Evolutionary conservation across 1,140 invertebrate species (phyloP).

Genomic region (Drosophila lacertosa): DNA sequence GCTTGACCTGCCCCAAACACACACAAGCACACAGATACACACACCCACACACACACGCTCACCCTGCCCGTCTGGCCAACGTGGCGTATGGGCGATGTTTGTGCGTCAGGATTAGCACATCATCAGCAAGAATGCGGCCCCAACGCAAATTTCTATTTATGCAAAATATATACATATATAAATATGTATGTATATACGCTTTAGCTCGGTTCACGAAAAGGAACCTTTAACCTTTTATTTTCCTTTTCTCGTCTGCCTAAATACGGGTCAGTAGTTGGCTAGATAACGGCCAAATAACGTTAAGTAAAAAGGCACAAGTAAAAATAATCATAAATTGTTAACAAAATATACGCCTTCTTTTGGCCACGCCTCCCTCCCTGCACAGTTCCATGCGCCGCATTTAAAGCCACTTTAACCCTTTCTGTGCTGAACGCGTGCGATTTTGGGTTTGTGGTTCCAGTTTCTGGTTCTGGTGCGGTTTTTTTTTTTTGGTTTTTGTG

Average conservation of each 20-base stretch:
- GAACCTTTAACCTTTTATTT: slow-evolving; percentile 35
- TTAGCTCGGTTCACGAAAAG: not conserved
- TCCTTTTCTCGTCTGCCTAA: slow-evolving; percentile 8
- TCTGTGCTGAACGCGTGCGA: slow-evolving; percentile 51
- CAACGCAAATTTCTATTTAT: slow-evolving; percentile 36
- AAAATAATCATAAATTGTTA: slow-evolving; percentile 76
- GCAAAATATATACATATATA: slow-evolving; percentile 47
- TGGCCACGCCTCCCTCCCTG: slow-evolving; percentile 14
- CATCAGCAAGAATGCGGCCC: slow-evolving; percentile 45
- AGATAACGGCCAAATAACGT: not conserved
- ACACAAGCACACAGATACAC: not conserved
- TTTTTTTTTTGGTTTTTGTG: slow-evolving; percentile 21
- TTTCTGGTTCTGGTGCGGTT: slow-evolving; percentile 7
- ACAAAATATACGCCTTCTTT: slow-evolving; percentile 57
- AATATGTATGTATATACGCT: no score
- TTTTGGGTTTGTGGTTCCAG: slow-evolving; percentile 62
- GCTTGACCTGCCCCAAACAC: not conserved
- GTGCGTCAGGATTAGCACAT: slow-evolving; percentile 63
- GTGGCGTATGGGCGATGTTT: slow-evolving; percentile 38
- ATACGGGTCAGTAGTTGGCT: slow-evolving; percentile 62
- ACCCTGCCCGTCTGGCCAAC: slow-evolving; percentile 11
- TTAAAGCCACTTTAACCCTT: slow-evolving; percentile 74
- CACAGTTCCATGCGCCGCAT: slow-evolving; percentile 24
- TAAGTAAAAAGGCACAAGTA: slow-evolving; percentile 42
- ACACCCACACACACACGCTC: not conserved